Evolutionary conservation across 2,888 invertebrate species (phyloP).

Genomic region (Aspidiotus rigidus): DNA sequence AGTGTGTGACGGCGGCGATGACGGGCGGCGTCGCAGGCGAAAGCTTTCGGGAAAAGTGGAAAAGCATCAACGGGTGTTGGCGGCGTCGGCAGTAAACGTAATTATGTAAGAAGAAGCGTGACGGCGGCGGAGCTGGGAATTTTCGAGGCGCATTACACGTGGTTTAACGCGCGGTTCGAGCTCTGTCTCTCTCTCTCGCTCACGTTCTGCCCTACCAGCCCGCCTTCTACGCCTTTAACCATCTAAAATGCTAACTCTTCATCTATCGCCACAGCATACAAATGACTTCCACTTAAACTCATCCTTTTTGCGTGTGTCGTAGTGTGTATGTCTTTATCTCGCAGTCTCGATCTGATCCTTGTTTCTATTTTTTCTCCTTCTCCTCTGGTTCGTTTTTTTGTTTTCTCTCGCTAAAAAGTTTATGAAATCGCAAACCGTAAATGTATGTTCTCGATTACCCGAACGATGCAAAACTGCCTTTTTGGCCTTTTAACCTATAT

Average conservation of each 20-base stretch:
- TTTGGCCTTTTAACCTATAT: not conserved
- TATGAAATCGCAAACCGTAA: not conserved
- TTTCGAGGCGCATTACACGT: slow-evolving; percentile 31
- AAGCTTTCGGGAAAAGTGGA: slow-evolving; percentile 8
- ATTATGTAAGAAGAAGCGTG: slow-evolving; percentile 20
- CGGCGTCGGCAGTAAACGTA: slow-evolving; percentile 12
- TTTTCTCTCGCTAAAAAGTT: slow-evolving; percentile 13
- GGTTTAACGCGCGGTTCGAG: slow-evolving; percentile 29
- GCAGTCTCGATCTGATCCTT: slow-evolving; percentile 3
- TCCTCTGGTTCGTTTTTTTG: slow-evolving; percentile 3
- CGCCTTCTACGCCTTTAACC: slow-evolving; percentile 2
- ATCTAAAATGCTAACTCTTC: slow-evolving; percentile 31
- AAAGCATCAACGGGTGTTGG: not conserved
- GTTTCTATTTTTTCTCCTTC: slow-evolving; percentile 1
- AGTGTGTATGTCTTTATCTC: not conserved
- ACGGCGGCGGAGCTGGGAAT: slow-evolving; percentile 11
- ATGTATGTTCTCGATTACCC: slow-evolving; percentile 17
- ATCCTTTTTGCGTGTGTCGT: slow-evolving; percentile 1
- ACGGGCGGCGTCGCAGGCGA: slow-evolving; percentile 7
- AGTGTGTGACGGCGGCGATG: slow-evolving; percentile 6
- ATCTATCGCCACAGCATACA: slow-evolving; percentile 27
- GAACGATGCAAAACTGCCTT: slow-evolving; percentile 19
- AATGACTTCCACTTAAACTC: slow-evolving; percentile 32
- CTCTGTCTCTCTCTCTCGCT: not conserved
- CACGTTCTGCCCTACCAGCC: not conserved